These are phyloP conservation scores for Lerista edwardsae DNA, from an alignment of 2,797 vertebrate species.

Conservation along the genomic window DNA sequence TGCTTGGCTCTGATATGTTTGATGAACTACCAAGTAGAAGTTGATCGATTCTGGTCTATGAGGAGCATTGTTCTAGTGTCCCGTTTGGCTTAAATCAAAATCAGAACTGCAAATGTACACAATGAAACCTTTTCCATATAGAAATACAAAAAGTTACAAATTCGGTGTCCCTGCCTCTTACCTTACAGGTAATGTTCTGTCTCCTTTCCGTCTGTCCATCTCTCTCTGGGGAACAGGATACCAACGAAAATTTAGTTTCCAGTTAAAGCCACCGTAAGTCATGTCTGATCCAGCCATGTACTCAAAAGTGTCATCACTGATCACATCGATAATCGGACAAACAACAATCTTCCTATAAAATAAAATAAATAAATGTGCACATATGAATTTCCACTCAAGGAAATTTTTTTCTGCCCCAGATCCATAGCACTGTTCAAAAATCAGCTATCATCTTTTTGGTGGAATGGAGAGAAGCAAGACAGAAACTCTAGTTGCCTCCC, in stretches of 20 bases:
- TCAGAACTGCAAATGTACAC: background rate
- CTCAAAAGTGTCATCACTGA: conserved; percentile 97
- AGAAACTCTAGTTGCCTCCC: background rate
- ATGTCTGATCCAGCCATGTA: conserved; percentile 99
- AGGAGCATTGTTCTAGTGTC: background rate
- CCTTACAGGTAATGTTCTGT: conserved; percentile 95
- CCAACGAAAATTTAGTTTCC: conserved; percentile 98
- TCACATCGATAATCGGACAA: conserved; percentile 91
- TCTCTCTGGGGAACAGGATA: conserved; percentile 97
- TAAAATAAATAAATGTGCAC: conserved; percentile 5
- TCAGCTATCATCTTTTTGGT: too few relatives aligned
- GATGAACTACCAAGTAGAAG: background rate
- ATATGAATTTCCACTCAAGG: background rate
- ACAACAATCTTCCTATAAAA: conserved; percentile 84
- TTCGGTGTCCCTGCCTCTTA: conserved; percentile 48
- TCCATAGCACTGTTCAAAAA: background rate
- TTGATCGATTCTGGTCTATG: background rate
- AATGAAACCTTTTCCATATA: background rate
- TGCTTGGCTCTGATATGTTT: background rate
- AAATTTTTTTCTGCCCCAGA: background rate
- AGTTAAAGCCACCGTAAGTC: conserved; percentile 98
- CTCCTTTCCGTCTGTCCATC: conserved; percentile 97
- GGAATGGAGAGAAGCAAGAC: background rate
- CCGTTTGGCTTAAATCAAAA: background rate
- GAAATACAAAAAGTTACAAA: too few relatives aligned